Conservation (phyloP, 2,797 vertebrate species). For the Distichodus sexfasciatus region DNA sequence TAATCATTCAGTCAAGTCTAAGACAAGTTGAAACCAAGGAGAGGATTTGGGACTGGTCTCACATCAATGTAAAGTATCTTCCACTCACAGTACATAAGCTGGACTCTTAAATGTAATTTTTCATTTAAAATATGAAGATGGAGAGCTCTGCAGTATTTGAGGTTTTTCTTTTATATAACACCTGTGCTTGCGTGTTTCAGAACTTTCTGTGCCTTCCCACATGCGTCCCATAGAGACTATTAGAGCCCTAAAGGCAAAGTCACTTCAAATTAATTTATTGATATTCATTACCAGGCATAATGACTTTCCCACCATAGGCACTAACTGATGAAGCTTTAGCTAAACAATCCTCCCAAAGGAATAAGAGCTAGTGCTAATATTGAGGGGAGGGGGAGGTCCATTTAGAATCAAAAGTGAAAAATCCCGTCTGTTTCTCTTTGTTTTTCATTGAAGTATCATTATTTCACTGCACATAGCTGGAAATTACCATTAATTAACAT, state of each 20-base stretch:
- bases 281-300: slow-evolving; percentile 35
- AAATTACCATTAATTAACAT: slow-evolving; percentile 44
- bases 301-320: slow-evolving; percentile 9
- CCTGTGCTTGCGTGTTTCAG: neutral
- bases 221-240: slow-evolving; percentile 8
- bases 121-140: slow-evolving; percentile 16
- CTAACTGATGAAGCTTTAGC: slow-evolving; percentile 36
- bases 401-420: slow-evolving; percentile 26
- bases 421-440: slow-evolving; percentile 21
- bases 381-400: slow-evolving; percentile 1
- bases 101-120: neutral
- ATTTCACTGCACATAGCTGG: neutral
- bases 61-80: too few species aligned
- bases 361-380: slow-evolving; percentile 16
- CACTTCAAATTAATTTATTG: slow-evolving; percentile 24
- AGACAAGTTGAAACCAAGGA: too few species aligned
- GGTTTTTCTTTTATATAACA: slow-evolving; percentile 39
- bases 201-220: slow-evolving; percentile 21
- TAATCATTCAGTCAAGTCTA: neutral
- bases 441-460: slow-evolving; percentile 32
- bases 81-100: too few species aligned
- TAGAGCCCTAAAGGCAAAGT: slow-evolving; percentile 6
- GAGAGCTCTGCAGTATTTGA: slow-evolving; percentile 19
- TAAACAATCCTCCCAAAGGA: slow-evolving; percentile 23
- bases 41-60: too few species aligned